phyloP scores from a whole-genome alignment of 1,140 invertebrate genomes.

The Zaprionus gabonicus region DNA sequence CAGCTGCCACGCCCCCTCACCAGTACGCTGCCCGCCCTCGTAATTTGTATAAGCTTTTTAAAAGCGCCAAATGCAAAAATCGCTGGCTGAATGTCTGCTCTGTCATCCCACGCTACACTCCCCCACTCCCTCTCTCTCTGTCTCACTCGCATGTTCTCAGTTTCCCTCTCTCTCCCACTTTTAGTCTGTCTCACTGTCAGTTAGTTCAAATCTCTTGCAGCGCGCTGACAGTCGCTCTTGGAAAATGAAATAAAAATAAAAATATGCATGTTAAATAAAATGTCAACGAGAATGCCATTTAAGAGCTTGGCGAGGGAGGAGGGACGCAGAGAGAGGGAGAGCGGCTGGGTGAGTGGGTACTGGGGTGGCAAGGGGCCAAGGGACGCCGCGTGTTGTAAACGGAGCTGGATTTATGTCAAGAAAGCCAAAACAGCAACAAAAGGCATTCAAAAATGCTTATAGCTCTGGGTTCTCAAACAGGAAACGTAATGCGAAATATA shows the following conservation, averaged over 20 bases:
- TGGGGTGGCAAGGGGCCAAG: background rate
- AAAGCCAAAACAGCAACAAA: constrained; percentile 62
- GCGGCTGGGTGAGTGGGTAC: background rate
- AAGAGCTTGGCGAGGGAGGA: constrained; percentile 7
- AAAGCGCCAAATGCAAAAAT: constrained; percentile 69
- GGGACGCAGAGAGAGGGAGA: background rate
- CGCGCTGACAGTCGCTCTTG: constrained; percentile 61
- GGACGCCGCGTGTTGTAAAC: constrained; percentile 52
- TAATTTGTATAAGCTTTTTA: constrained; percentile 79
- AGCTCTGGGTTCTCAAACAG: constrained; percentile 28
- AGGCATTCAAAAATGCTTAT: constrained; percentile 52
- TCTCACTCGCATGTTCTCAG: background rate
- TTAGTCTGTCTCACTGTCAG: constrained; percentile 38
- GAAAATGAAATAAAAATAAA: constrained; percentile 67
- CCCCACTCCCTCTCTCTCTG: constrained; percentile 1
- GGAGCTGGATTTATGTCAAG: constrained; percentile 75
- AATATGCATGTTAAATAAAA: constrained; percentile 67
- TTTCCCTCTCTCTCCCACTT: constrained; percentile 4
- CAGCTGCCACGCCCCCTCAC: constrained; percentile 35
- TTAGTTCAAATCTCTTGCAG: constrained; percentile 64
- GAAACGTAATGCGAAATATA: constrained; percentile 32
- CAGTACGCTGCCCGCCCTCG: constrained; percentile 4
- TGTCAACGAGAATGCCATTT: constrained; percentile 74
- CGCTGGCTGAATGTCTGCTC: constrained; percentile 60
- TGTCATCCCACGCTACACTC: constrained; percentile 15